Evolutionary conservation across 2,888 invertebrate species (phyloP).

Genomic region (Laspeyria flexula): DNA sequence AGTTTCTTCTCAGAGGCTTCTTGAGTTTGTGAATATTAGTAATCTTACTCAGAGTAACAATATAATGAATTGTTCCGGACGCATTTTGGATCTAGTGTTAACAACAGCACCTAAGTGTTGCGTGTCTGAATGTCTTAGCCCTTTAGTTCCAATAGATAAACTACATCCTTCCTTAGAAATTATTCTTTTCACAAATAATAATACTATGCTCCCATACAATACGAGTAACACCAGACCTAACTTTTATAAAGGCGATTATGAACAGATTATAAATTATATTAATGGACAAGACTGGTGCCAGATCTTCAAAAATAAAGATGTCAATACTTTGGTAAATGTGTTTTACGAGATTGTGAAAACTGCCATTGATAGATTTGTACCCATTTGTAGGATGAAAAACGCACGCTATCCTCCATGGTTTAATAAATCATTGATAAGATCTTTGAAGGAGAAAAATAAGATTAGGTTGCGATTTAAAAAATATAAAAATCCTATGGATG

Average conservation of each 20-base stretch:
- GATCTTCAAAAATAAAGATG: neutral
- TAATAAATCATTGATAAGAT: neutral
- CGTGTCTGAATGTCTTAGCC: neutral
- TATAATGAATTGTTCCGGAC: constrained; percentile 1
- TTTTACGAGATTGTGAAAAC: neutral
- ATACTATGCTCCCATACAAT: neutral
- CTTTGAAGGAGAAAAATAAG: constrained; percentile 5
- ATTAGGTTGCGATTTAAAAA: neutral
- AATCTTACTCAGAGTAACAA: constrained; percentile 1
- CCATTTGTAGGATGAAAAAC: neutral
- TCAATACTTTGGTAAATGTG: neutral
- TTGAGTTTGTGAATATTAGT: constrained; percentile 1
- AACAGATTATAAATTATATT: neutral
- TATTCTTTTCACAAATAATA: neutral
- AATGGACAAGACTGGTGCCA: constrained; percentile 2
- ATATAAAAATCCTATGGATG: constrained; percentile 6
- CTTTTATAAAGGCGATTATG: constrained; percentile 6
- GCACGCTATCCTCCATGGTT: neutral
- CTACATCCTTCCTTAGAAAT: constrained; percentile 7
- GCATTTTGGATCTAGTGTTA: constrained; percentile 1
- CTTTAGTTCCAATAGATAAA: neutral
- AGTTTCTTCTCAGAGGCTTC: neutral
- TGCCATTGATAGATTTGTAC: constrained; percentile 4
- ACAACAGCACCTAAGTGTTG: neutral
- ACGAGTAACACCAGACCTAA: neutral